Evolutionary conservation across 1,140 invertebrate genomes (phyloP), one percentile per base, ranked within the genome.

Genomic region (Pararge aegeria): DNA sequence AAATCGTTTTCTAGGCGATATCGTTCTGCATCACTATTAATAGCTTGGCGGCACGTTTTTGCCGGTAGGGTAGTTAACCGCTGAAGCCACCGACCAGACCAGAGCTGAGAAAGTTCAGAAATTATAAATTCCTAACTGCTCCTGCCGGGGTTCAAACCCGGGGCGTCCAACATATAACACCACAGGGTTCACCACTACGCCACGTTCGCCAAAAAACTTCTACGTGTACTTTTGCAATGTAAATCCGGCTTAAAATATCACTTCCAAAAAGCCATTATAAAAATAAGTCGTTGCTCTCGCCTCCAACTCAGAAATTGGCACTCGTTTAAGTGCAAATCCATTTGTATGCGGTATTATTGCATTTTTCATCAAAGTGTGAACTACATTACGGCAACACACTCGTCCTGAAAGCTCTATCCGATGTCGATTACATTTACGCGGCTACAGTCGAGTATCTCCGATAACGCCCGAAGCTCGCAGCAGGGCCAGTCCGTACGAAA

Each of bases 401-500:
- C n/a, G 51, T 55, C 52, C 59, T 61, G 55, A 58, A 50, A 51
- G 55, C 59, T 42, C 38, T 15, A 42, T 42, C 53, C 27, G 52
- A 60, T 49, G 58, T 67, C 75, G 73, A 76, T 61, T 37, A 13
- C 55, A 18, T 42, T 42, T 5, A 42, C 13, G 38, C 38, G 38
- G 38, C 18, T 18, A 3, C 38, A 42, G 13, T 42, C 38, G 38
- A 42, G 38, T 16, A 3, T 42, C 16, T 12, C 74, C 78, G 78
- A 82, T 29, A n/a, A 46, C 30, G 42, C 27, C 60, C 75, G 71
- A 75, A 51, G 18, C 20, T 2, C 57, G 59, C 44, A 48, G 60
- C 46, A 54, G 80, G 12, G 27, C 46, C 79, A 87, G 81, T 87
- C 72, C 66, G 62, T 57, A 54, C 19, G 55, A 51, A 69, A 50